Evolutionary conservation across 37 sponge, comb jelly and placozoan genomes (phyloP).

Genomic region (Eunapius fragilis): DNA sequence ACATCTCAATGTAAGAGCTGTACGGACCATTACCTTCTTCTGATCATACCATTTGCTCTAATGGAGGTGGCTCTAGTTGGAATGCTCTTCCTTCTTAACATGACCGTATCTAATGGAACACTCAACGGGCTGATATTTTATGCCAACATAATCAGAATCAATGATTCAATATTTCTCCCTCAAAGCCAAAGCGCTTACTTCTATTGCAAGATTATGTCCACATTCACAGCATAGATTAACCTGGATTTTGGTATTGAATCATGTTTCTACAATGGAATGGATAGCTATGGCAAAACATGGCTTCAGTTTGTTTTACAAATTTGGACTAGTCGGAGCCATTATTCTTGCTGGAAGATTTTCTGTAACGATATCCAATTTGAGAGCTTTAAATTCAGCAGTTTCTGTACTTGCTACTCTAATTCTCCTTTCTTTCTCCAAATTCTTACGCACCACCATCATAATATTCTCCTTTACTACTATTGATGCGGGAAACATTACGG

Average conservation of each 20-base stretch:
- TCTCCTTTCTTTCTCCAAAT: conserved; percentile 21
- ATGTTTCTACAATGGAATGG: conserved; percentile 41
- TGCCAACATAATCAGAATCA: too few relatives aligned
- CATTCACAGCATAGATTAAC: conserved; percentile 28
- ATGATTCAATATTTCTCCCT: neutral
- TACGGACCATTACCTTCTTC: too few relatives aligned
- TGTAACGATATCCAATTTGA: neutral
- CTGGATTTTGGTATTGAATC: conserved; percentile 23
- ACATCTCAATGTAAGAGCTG: too few relatives aligned
- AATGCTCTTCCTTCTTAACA: neutral
- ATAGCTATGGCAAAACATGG: conserved; percentile 5
- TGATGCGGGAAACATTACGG: neutral
- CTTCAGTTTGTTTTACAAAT: conserved; percentile 7
- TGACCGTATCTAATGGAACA: conserved; percentile 5
- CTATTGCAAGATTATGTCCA: too few relatives aligned
- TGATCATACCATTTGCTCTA: conserved; percentile 1
- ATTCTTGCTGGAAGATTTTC: conserved; percentile 8
- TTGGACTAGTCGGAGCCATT: neutral
- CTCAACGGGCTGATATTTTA: conserved; percentile 9
- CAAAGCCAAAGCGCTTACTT: too few relatives aligned
- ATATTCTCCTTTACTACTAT: neutral
- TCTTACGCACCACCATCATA: neutral
- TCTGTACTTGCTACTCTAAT: conserved; percentile 23
- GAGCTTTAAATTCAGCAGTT: too few relatives aligned
- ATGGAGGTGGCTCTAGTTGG: neutral